These are phyloP conservation scores for Trichomycterus rosablanca DNA, from an alignment of 2,113 vertebrate species.

Conservation along the genomic window DNA sequence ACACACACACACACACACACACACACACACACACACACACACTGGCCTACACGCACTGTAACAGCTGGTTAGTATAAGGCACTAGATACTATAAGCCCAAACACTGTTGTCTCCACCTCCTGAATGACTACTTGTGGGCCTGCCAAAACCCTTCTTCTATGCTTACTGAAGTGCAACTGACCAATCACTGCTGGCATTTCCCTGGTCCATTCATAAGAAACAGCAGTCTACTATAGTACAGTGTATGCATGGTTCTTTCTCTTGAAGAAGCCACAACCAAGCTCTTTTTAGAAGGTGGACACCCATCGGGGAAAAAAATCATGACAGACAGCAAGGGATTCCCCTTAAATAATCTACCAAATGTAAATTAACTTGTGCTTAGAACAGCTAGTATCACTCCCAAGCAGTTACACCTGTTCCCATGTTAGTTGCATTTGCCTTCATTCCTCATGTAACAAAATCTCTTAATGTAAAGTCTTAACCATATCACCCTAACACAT, in stretches of 20 bases:
- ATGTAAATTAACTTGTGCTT: background rate
- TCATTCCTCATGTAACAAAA: conserved; percentile 34
- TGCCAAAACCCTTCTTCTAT: conserved; percentile 32
- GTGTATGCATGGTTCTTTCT: conserved; percentile 41
- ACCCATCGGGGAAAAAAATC: background rate
- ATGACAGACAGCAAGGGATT: conserved; percentile 22
- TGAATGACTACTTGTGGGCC: conserved; percentile 28
- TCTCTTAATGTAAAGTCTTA: conserved; percentile 5
- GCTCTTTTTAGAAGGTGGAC: conserved; percentile 30
- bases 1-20: conserved; percentile 12
- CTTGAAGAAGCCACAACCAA: conserved; percentile 18
- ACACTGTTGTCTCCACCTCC: conserved; percentile 42
- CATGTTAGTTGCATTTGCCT: conserved; percentile 20
- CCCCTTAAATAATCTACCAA: conserved; percentile 13
- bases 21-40: conserved; percentile 15
- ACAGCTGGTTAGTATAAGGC: conserved; percentile 45
- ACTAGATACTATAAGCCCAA: conserved; percentile 38
- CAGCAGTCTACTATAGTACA: conserved; percentile 47
- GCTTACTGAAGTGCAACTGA: conserved; percentile 43
- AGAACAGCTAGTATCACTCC: background rate
- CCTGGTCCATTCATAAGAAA: conserved; percentile 68
- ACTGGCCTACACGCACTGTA: conserved; percentile 5
- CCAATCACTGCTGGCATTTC: conserved; percentile 57
- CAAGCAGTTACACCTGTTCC: background rate
- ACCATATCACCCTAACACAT: no score